Evolutionary conservation across 2,888 invertebrate species (phyloP), one percentile per base, ranked within the genome.

Genomic region (Volucella inflata): DNA sequence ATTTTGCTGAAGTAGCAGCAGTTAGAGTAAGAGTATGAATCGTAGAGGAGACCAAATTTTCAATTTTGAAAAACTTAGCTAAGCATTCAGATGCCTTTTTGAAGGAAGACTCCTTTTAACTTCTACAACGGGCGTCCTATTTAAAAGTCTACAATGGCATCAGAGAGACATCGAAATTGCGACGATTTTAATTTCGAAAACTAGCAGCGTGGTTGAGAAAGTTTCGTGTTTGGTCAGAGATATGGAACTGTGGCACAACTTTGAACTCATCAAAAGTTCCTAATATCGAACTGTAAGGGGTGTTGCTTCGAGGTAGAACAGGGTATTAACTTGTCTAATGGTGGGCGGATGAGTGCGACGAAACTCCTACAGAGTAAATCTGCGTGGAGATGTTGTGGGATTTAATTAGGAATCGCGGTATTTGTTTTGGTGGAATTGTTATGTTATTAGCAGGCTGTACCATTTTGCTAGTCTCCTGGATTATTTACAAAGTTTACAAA

Each of bases 131-230:
- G 21, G 8, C 12, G 12, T 53, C n/a, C 53, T 53, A n/a, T 30
- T 30, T 30, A 30, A 30, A 30, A 8, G 3, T 12, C 21, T n/a
- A 53, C 30, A 30, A 30, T 53, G 53, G 16, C 38, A 16, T 14
- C 36, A 36, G 55, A 36, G 36, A 1, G 17, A 12, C 0, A 21
- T 30, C n/a, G 38, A 4, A 36, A 14, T 14, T 8, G n/a, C 14
- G 36, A 55, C 14, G 38, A 9, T 57, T 57, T 57, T 57, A 16
- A 57, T 36, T 55, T 30, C 30, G 30, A 1, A 12, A 55, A 55
- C n/a, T 17, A 36, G 8, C 55, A 44, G 42, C 8, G 42, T 21
- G 42, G 17, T 40, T 12, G 12, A 11, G 17, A 42, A 44, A 59
- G 16, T 42, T 57, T 40, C 2, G 40, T 59, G 30, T 59, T 42